These are phyloP conservation scores for Musca domestica DNA, from an alignment of 1,140 invertebrate genomes.

Conservation along the genomic window DNA sequence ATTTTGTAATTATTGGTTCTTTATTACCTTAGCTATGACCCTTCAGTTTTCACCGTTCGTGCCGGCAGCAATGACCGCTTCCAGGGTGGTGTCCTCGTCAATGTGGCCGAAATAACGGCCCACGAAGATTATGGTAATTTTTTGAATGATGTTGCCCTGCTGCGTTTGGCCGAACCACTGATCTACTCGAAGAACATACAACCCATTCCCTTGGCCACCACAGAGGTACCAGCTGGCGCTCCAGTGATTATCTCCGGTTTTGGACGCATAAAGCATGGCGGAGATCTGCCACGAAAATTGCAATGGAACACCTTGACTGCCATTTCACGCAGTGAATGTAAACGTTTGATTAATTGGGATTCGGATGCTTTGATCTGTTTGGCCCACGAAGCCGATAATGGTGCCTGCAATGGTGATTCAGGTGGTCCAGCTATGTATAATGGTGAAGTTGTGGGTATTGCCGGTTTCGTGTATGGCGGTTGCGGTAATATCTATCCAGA, in stretches of 20 bases:
- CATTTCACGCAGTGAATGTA: slow-evolving; percentile 30
- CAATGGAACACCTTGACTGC: slow-evolving; percentile 31
- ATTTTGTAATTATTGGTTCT: neutral
- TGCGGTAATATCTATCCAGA: slow-evolving; percentile 54
- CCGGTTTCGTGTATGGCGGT: slow-evolving; percentile 38
- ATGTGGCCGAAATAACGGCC: slow-evolving; percentile 30
- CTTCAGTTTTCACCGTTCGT: slow-evolving; percentile 28
- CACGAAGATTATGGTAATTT: slow-evolving; percentile 50
- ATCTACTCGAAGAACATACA: slow-evolving; percentile 42
- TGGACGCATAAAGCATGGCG: slow-evolving; percentile 48
- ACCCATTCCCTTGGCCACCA: slow-evolving; percentile 39
- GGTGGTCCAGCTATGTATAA: slow-evolving; percentile 45
- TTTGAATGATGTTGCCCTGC: slow-evolving; percentile 56
- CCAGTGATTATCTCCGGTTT: slow-evolving; percentile 55
- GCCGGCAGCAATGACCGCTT: slow-evolving; percentile 35
- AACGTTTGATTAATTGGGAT: slow-evolving; percentile 16
- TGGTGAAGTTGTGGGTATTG: slow-evolving; percentile 36
- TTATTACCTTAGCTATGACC: slow-evolving; percentile 8
- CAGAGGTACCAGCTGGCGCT: slow-evolving; percentile 33
- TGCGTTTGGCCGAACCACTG: slow-evolving; percentile 48
- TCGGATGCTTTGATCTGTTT: slow-evolving; percentile 39
- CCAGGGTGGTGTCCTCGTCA: slow-evolving; percentile 25
- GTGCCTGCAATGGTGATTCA: slow-evolving; percentile 47
- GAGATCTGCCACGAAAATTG: slow-evolving; percentile 29
- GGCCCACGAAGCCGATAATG: slow-evolving; percentile 34